Evolutionary conservation across 2,113 vertebrate genomes (phyloP), one percentile per base, ranked within the genome.

Genomic region (Perca schrenkii): DNA sequence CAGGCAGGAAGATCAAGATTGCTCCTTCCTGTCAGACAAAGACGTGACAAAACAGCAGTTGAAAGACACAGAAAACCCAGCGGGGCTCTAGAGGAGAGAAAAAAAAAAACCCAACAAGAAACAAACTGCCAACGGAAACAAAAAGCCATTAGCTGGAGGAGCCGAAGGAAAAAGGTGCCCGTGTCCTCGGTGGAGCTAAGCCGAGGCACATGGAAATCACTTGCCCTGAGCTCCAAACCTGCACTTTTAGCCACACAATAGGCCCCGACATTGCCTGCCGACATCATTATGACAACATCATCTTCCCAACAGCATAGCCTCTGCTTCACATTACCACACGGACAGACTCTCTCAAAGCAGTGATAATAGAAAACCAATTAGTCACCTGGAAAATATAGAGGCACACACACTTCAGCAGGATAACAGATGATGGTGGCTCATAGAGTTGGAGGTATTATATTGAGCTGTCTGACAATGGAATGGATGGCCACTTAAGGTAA

Each of bases 1-100:
- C 98, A 53, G 98, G 98, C 46, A 99, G 94, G 91, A 99, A 99
- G 62, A 99, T 97, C 74, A 99, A 90, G 88, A 99, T 98, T 1
- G 98, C 98, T 86, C 98, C 98, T 71, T 99, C 97, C 98, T 99
- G 76, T 22, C 81, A 74, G 31, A 91, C 54, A 88, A 71, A 87
- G 40, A 88, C 14, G 79, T 15, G 12, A 68, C n/a, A 49, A 7
- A 61, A 68, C 56, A 71, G 2, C 6, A 54, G 61, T 58, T 80
- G 74, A 62, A 66, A 56, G 14, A 67, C 36, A 61, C 19, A 34
- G 4, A 70, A 36, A 70, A 63, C 52, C 3, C 47, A 69, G 49
- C 53, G 50, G 19, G 28, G 22, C 11, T 61, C 22, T 1, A 17
- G 34, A 22, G 11, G 0, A 34, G 3, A 21, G 25, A 46, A 15